These are phyloP conservation scores for Cyclura pinguis DNA, from an alignment of 2,797 vertebrate species.

Conservation along the genomic window DNA sequence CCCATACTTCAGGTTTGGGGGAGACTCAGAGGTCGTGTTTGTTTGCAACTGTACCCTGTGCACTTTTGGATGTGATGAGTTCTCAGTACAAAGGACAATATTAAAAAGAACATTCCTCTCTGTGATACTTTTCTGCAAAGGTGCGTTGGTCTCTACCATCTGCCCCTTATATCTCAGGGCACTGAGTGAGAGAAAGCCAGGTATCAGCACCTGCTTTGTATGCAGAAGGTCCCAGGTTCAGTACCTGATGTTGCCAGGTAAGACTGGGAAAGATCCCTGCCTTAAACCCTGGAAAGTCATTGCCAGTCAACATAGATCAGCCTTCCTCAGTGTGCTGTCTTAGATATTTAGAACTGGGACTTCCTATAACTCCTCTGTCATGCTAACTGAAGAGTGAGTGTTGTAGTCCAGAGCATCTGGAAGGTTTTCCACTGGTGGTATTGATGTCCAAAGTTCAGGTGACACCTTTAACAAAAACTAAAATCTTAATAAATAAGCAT, in stretches of 20 bases:
- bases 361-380: background rate
- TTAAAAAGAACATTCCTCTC: background rate
- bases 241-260: background rate
- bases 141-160: background rate
- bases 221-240: background rate
- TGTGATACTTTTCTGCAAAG: background rate
- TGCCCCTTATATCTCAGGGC: background rate
- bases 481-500: background rate
- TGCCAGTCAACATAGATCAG: background rate
- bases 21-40: no score
- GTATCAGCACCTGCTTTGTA: background rate
- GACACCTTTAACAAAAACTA: background rate
- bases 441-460: background rate
- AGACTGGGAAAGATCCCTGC: background rate
- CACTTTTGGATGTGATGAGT: background rate
- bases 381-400: background rate
- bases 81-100: background rate
- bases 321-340: background rate
- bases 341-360: background rate
- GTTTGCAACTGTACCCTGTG: background rate
- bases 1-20: background rate
- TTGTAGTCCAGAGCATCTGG: background rate
- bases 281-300: no score
- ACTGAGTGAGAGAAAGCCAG: background rate
- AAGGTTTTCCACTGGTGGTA: no score